Evolutionary conservation across 2,113 vertebrate genomes (phyloP), one percentile per base, ranked within the genome.

Genomic region (Aphyosemion australe): DNA sequence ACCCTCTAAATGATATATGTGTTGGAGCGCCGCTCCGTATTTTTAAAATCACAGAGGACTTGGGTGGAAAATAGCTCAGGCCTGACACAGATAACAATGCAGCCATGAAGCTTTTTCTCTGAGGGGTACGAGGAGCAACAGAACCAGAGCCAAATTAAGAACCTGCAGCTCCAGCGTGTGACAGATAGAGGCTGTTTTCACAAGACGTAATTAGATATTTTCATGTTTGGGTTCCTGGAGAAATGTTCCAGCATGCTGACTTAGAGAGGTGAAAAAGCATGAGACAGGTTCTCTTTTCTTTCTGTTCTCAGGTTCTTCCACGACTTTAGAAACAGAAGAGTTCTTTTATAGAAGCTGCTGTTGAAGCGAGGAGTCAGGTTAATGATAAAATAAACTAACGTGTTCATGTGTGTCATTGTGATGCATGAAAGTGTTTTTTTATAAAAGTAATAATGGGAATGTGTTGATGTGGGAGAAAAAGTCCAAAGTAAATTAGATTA

Each of bases 11-110:
- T 69, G 65, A 81, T 76, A 60, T 48, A 80, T 62, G 52, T 18
- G 55, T 18, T 18, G 46, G 71, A 64, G 41, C 53, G 53, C 18
- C 31, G n/a, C 69, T 68, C 70, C 18, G n/a, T 58, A 32, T 32
- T 32, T 10, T 69, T 62, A 15, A 46, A 46, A 41, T 32, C 69
- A 37, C 60, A 1, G 18, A 57, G 52, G 78, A 52, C 39, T n/a
- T 6, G 1, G 54, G 73, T 47, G 59, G 66, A 59, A 82, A 70
- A 82, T 74, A 78, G 71, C 82, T 76, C 61, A 60, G 60, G 47
- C 53, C 57, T 63, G 79, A 72, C 63, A 76, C 65, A 53, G 58
- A 79, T 65, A 82, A 76, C 64, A 80, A 58, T 45, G 52, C 46
- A 41, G 65, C 75, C 73, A 65, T 5, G 56, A 77, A 53, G 48